Evolutionary conservation across 2,888 invertebrate genomes (phyloP).

Genomic region (Schizotus pectinicornis): DNA sequence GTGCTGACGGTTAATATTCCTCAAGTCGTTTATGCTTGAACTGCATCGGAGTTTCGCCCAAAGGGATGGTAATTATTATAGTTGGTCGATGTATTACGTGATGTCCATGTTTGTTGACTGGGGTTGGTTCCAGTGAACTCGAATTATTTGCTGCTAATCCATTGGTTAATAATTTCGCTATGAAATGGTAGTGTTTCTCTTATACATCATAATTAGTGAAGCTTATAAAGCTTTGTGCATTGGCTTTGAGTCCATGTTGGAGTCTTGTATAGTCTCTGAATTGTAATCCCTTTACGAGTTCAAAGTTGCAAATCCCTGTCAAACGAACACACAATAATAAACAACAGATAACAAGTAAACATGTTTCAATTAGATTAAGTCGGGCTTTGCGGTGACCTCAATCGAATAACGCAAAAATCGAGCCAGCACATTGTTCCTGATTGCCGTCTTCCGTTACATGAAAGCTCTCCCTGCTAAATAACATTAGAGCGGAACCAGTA

Average conservation of each 20-base stretch:
- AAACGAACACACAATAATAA: slow-evolving; percentile 23
- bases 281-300: slow-evolving; percentile 27
- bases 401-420: slow-evolving; percentile 6
- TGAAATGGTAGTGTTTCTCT: slow-evolving; percentile 13
- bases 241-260: slow-evolving; percentile 28
- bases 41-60: slow-evolving; percentile 13
- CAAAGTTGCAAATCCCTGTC: slow-evolving; percentile 28
- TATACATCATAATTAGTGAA: slow-evolving; percentile 29
- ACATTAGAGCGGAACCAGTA: slow-evolving; percentile 1
- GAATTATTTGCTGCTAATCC: slow-evolving; percentile 23
- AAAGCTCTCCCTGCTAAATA: background rate
- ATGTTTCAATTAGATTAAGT: slow-evolving; percentile 19
- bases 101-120: background rate
- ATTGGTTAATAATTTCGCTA: slow-evolving; percentile 26
- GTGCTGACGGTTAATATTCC: slow-evolving; percentile 9
- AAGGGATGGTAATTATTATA: slow-evolving; percentile 16
- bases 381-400: background rate
- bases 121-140: too few relatives aligned
- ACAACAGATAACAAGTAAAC: slow-evolving; percentile 24
- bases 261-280: slow-evolving; percentile 28
- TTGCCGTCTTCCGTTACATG: background rate
- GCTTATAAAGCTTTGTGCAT: slow-evolving; percentile 29
- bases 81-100: background rate
- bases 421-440: background rate
- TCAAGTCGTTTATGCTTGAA: slow-evolving; percentile 8